These are phyloP conservation scores for Denticeps clupeoides DNA, from an alignment of 2,797 vertebrate genomes.

Conservation along the genomic window DNA sequence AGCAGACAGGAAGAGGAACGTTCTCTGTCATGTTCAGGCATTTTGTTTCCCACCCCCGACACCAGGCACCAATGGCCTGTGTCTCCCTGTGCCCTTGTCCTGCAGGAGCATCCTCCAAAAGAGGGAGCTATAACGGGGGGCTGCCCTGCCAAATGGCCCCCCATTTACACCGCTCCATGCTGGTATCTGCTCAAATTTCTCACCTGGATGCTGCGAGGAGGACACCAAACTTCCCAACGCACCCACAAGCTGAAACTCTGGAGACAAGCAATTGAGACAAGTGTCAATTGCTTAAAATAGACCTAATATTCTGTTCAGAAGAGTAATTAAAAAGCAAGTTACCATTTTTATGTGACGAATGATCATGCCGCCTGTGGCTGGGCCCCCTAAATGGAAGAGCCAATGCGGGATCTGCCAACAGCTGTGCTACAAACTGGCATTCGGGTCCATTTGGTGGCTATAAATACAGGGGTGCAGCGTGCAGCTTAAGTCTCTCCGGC, in stretches of 20 bases:
- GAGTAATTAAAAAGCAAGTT: constrained; percentile 20
- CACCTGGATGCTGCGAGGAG: too few relatives aligned
- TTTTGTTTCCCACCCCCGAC: constrained; percentile 1
- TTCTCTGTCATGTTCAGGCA: background rate
- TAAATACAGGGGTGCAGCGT: constrained; percentile 54
- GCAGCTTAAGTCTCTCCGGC: constrained; percentile 34
- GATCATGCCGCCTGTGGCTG: constrained; percentile 37
- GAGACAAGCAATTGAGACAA: background rate
- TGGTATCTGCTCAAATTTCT: constrained; percentile 30
- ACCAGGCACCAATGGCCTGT: constrained; percentile 1
- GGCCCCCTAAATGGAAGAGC: constrained; percentile 35
- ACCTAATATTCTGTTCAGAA: constrained; percentile 7
- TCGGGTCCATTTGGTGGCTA: constrained; percentile 47
- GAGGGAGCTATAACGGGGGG: too few relatives aligned
- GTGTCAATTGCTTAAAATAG: background rate
- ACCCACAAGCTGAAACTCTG: background rate
- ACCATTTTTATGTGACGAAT: constrained; percentile 54
- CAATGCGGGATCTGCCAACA: constrained; percentile 52
- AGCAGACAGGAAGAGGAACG: background rate
- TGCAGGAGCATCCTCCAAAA: too few relatives aligned
- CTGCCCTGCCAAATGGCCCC: too few relatives aligned
- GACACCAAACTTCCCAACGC: too few relatives aligned
- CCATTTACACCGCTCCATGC: constrained; percentile 15
- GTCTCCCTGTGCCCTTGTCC: background rate
- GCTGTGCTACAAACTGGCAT: constrained; percentile 56